phyloP scores from a whole-genome alignment of 1,140 invertebrate species.

The Pseudomyrmex concolor region DNA sequence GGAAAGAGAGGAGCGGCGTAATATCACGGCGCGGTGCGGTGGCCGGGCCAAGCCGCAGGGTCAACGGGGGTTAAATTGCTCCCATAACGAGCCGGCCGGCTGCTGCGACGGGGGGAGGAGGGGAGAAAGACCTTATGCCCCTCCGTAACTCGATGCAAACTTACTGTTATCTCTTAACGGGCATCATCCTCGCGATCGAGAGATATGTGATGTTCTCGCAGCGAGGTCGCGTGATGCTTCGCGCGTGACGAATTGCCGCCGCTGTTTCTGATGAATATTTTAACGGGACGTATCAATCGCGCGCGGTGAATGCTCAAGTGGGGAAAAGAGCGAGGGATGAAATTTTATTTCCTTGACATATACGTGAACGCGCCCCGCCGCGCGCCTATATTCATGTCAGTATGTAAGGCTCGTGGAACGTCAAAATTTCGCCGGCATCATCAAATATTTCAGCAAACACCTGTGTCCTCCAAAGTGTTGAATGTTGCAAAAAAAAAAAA shows the following conservation, averaged over 20 bases:
- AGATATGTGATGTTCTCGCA: not conserved
- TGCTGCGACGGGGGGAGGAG: constrained; percentile 24
- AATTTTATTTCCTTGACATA: not conserved
- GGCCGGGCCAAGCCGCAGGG: constrained; percentile 62
- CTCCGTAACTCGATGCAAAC: constrained; percentile 34
- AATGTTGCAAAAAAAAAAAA: constrained; percentile 1
- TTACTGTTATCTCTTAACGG: constrained; percentile 2
- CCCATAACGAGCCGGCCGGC: constrained; percentile 74
- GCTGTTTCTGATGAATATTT: not conserved
- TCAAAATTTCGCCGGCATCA: not conserved
- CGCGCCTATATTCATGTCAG: not conserved
- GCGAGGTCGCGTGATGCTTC: not conserved
- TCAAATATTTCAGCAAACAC: not conserved
- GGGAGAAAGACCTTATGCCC: constrained; percentile 43
- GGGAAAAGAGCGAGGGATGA: not conserved
- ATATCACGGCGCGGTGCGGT: constrained; percentile 25
- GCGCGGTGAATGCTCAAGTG: not conserved
- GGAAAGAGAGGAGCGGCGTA: constrained; percentile 63
- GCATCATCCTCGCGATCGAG: not conserved
- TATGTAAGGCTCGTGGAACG: not conserved
- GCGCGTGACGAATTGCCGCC: constrained; percentile 25
- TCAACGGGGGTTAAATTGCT: constrained; percentile 83
- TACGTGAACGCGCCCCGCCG: no score
- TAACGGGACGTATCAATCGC: constrained; percentile 8
- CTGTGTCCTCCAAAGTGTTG: not conserved